Evolutionary conservation across 2,888 invertebrate species (phyloP).

Genomic region (Agrenia bidenticulata): DNA sequence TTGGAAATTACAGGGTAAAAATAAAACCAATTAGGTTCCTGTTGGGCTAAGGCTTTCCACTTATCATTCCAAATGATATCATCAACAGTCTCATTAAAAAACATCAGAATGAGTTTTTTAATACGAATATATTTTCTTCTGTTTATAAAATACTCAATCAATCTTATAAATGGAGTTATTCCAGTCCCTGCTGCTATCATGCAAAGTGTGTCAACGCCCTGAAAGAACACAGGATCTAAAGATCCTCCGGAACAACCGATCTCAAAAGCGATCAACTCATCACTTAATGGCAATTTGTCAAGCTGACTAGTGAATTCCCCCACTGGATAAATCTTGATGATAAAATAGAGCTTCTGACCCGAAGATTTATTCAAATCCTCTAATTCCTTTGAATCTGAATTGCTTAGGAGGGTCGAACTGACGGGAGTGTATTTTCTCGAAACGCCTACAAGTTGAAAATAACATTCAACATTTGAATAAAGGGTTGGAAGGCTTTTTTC

Average conservation of each 20-base stretch:
- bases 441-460: not conserved
- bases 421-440: slow-evolving; percentile 39
- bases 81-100: slow-evolving; percentile 36
- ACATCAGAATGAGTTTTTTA: slow-evolving; percentile 30
- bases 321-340: slow-evolving; percentile 45
- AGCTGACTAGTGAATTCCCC: slow-evolving; percentile 36
- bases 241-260: slow-evolving; percentile 30
- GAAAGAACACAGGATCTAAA: slow-evolving; percentile 24
- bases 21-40: slow-evolving; percentile 27
- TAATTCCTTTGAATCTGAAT: not conserved
- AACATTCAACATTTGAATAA: too few relatives aligned
- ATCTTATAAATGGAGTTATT: slow-evolving; percentile 42
- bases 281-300: not conserved
- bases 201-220: slow-evolving; percentile 7
- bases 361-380: not conserved
- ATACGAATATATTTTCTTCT: slow-evolving; percentile 28
- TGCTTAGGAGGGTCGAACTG: not conserved
- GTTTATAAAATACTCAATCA: slow-evolving; percentile 35
- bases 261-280: not conserved
- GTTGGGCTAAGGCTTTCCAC: slow-evolving; percentile 20
- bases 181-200: slow-evolving; percentile 45
- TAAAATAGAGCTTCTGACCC: slow-evolving; percentile 34
- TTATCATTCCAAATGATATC: slow-evolving; percentile 43
- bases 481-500: too few relatives aligned
- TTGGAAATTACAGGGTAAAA: slow-evolving; percentile 42